Evolutionary conservation across 2,113 vertebrate species (phyloP).

Genomic region (Empidonax traillii): DNA sequence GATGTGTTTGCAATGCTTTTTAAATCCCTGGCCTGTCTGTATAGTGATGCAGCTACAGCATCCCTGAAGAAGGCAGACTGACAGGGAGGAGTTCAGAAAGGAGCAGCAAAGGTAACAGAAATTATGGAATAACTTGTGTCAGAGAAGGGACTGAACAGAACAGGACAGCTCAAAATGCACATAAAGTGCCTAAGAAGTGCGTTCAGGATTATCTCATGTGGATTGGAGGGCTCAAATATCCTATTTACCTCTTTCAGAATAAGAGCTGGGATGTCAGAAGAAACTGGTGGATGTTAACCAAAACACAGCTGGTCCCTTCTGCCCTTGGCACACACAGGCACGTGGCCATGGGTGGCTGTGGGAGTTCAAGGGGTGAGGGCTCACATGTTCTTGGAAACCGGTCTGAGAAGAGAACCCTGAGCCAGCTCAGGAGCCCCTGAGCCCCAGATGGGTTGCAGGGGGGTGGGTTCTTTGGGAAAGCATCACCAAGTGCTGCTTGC

Average conservation of each 20-base stretch:
- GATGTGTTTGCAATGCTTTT: background rate
- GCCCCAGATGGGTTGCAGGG: background rate
- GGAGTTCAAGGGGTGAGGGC: background rate
- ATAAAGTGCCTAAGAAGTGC: background rate
- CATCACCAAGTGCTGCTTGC: background rate
- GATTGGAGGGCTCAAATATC: background rate
- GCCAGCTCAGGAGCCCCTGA: background rate
- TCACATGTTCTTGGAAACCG: background rate
- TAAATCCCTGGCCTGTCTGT: background rate
- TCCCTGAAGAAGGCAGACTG: background rate
- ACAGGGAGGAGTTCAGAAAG: background rate
- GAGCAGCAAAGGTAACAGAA: background rate
- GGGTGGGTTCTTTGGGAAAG: background rate
- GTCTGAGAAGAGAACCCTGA: background rate
- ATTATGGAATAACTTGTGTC: background rate
- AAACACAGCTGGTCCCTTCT: background rate
- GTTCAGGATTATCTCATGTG: background rate
- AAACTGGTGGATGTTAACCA: background rate
- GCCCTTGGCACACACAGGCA: background rate
- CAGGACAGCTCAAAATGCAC: background rate
- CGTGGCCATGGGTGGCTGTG: fast-evolving
- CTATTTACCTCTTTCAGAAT: background rate
- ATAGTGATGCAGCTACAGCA: background rate
- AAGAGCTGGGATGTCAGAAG: background rate
- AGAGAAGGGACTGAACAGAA: background rate